A percentile compares a stretch with the other conserved stretches of the same genome.
Conservation (phyloP, 2,797 vertebrate species). For the Darevskia nairensis region DNA sequence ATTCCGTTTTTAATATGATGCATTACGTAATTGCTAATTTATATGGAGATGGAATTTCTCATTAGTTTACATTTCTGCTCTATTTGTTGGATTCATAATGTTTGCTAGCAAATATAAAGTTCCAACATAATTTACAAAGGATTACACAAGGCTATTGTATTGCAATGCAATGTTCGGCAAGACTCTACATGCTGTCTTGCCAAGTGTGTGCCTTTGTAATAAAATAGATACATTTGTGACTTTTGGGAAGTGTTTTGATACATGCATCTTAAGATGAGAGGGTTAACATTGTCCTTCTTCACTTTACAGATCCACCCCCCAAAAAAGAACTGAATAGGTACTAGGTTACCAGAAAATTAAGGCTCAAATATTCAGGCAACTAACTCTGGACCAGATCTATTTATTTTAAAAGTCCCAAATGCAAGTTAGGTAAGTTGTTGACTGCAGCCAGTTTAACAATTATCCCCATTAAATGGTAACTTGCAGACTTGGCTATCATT, state of each 20-base stretch:
- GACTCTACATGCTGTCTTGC: not conserved
- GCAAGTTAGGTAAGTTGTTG: not conserved
- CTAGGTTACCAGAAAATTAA: not conserved
- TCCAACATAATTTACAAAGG: not conserved
- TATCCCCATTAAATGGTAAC: not conserved
- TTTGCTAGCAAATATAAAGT: not conserved
- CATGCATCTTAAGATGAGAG: not conserved
- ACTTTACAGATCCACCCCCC: not conserved
- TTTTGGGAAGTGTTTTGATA: not conserved
- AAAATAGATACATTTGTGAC: not conserved
- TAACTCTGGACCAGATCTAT: not conserved
- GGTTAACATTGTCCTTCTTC: not conserved
- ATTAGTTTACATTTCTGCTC: not conserved
- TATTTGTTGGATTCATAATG: not conserved
- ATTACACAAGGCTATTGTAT: conserved; percentile 9
- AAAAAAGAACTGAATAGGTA: not conserved
- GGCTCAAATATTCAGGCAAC: not conserved
- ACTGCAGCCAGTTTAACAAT: not conserved
- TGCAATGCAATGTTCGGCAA: not conserved
- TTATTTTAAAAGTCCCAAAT: not conserved
- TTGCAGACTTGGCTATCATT: not conserved
- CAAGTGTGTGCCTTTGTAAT: not conserved
- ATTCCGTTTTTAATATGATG: not conserved
- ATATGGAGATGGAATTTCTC: not conserved
- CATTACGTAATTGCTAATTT: not conserved